Evolutionary conservation across 1,140 invertebrate genomes (phyloP).

Genomic region (Drosophila pandora): DNA sequence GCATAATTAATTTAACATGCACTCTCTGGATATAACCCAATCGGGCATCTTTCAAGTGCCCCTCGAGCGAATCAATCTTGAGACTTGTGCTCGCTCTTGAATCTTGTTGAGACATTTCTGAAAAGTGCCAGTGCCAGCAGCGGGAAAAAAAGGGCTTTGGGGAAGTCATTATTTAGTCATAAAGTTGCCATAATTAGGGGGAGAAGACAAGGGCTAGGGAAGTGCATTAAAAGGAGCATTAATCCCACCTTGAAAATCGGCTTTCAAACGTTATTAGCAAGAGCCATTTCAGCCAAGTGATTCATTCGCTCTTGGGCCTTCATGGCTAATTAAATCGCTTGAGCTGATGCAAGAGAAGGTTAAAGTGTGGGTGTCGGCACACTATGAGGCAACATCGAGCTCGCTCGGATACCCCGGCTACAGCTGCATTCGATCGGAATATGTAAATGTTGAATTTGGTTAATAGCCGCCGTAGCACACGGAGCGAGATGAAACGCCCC

Average conservation of each 20-base stretch:
- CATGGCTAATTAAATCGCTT: slow-evolving; percentile 77
- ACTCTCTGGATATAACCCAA: slow-evolving; percentile 62
- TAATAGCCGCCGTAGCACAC: slow-evolving; percentile 50
- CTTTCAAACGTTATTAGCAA: slow-evolving; percentile 25
- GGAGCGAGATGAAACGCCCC: slow-evolving; percentile 43
- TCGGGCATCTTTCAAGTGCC: slow-evolving; percentile 62
- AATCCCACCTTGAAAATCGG: slow-evolving; percentile 3
- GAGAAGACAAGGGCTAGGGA: background rate
- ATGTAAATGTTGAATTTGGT: slow-evolving; percentile 65
- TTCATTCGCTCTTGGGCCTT: slow-evolving; percentile 57
- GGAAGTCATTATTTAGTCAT: slow-evolving; percentile 4
- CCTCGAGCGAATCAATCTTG: slow-evolving; percentile 62
- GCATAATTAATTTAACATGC: slow-evolving; percentile 79
- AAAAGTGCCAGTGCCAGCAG: slow-evolving; percentile 3
- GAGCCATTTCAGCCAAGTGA: slow-evolving; percentile 29
- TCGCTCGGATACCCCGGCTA: slow-evolving; percentile 21
- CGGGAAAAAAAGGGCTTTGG: background rate
- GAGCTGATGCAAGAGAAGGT: slow-evolving; percentile 68
- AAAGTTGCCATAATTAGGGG: background rate
- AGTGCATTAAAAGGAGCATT: background rate
- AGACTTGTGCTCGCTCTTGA: slow-evolving; percentile 29
- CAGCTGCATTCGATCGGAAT: slow-evolving; percentile 64
- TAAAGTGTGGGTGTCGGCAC: slow-evolving; percentile 71
- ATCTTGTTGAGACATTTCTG: slow-evolving; percentile 35
- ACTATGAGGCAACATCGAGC: slow-evolving; percentile 61